Percentiles rank a stretch among this genome's conserved stretches.
Conservation (phyloP, 2,797 vertebrate species). For the Picus viridis region DNA sequence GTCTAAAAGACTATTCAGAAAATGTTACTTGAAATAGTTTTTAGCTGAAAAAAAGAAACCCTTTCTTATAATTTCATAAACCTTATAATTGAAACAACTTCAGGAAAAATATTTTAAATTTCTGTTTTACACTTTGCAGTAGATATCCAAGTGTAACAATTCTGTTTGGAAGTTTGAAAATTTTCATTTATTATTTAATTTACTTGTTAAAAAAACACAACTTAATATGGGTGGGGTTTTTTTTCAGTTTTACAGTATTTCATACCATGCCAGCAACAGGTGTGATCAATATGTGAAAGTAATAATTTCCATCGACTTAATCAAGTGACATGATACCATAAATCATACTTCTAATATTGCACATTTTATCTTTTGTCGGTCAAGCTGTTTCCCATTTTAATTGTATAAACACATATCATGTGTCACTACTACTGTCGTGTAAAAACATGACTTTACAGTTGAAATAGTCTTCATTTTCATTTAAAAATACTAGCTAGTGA, state of each 20-base stretch:
- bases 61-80: background rate
- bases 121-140: background rate
- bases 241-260: background rate
- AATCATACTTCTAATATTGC: background rate
- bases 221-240: background rate
- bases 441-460: background rate
- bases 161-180: background rate
- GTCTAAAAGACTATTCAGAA: background rate
- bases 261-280: background rate
- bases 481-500: background rate
- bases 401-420: background rate
- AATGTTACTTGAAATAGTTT: background rate
- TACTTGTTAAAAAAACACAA: no score
- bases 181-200: background rate
- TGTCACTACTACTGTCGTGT: background rate
- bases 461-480: constrained; percentile 14
- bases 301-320: constrained; percentile 3
- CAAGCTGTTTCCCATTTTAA: constrained; percentile 6
- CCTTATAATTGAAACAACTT: background rate
- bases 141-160: background rate
- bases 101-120: background rate
- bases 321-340: background rate
- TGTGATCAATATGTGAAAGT: constrained; percentile 26
- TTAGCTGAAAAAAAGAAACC: background rate
- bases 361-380: background rate